Conservation (phyloP, 2,113 vertebrate genomes). For the Notiomystis cincta region DNA sequence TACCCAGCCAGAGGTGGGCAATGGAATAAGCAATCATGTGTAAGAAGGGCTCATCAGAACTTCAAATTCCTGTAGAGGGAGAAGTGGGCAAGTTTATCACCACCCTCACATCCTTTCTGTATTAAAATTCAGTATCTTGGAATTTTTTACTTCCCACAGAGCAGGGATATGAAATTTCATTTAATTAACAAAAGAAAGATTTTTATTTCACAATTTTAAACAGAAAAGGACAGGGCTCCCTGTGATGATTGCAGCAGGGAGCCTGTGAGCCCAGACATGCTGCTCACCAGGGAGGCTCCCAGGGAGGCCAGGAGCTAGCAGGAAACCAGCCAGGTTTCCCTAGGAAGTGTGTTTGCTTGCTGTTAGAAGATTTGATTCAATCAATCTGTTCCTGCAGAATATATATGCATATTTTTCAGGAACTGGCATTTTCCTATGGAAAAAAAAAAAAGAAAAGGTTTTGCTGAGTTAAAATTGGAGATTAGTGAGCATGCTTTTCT, state of each 20-base stretch:
- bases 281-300: conserved; percentile 19
- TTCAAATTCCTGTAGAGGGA: conserved; percentile 10
- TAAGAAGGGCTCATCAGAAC: not conserved
- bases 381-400: conserved; percentile 26
- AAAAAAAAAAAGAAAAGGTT: not conserved
- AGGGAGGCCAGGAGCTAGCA: conserved; percentile 18
- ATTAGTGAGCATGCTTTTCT: not conserved
- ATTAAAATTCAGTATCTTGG: not conserved
- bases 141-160: conserved; percentile 1
- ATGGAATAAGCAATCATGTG: not conserved
- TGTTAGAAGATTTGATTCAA: not conserved
- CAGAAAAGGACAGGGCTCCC: not conserved
- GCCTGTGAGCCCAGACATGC: not conserved
- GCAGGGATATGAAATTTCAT: conserved; percentile 2
- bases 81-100: not conserved
- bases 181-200: conserved; percentile 20
- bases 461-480: not conserved
- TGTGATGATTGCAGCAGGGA: not conserved
- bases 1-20: not conserved
- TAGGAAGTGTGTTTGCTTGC: not conserved
- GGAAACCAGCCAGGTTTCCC: conserved; percentile 52
- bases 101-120: not conserved
- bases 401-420: conserved; percentile 1
- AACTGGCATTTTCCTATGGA: conserved; percentile 12
- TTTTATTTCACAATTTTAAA: not conserved